Base-by-base conservation (phyloP, 2,113 vertebrate genomes). In the Seriola aureovittata region DNA sequence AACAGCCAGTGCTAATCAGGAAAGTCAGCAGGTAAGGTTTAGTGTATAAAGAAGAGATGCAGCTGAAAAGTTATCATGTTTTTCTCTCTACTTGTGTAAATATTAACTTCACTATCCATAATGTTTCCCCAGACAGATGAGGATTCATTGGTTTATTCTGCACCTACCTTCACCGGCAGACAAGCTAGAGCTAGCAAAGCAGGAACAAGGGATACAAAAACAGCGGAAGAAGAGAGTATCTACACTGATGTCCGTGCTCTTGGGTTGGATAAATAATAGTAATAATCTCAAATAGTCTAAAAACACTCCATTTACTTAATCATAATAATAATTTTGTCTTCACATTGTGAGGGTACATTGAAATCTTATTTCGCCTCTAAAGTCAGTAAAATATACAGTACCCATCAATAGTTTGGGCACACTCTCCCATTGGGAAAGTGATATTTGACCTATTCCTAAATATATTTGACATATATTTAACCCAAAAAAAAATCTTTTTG, bases 121-220 rank as follows among this genome's bases (percentile, higher is more conserved):
- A 38, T 34, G 12, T 76, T 46, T 74, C 4, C 19, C 64, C 48
- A 91, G 85, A 29, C 10, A 52, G 44, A 84, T 23, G 78, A 29
- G 6, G 68, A 84, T 23, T 4, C n/a, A 0, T 4, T 88, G 75
- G 2, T 91, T 82, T 91, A 89, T 82, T 84, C 80, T 0, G 62
- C 62, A 14, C 1, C 65, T 38, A 34, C 0, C 8, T 84, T 75
- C 29, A 77, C 8, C 3, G n/a, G 21, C 1, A 74, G n/a, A 32
- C 79, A 72, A 62, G 0, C 25, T 3, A 25, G 34, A 4, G 0
- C 17, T 3, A 25, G 34, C 7, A 71, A n/a, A 73, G 38, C 23
- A 0, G 23, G 3, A 1, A 64, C 6, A 19, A 77, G 34, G 1
- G 4, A n/a, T 0, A 3, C 3, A 17, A 55, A 40, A 54, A 2